These are phyloP conservation scores for Atrichornis clamosus DNA, from an alignment of 2,113 vertebrate genomes.

Conservation along the genomic window DNA sequence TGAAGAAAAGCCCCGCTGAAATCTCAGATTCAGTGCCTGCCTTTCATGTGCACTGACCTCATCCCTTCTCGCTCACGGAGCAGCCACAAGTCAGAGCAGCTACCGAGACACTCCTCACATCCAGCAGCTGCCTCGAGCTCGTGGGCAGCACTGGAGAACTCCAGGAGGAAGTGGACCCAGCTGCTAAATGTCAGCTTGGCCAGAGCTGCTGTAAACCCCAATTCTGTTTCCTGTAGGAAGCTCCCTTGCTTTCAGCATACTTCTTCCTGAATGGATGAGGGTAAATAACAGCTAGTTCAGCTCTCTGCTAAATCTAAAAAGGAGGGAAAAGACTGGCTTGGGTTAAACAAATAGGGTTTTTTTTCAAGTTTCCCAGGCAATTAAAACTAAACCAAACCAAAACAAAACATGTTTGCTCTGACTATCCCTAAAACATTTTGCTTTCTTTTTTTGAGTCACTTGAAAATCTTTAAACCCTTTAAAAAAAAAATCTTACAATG, in stretches of 20 bases:
- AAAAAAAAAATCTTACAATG: background rate
- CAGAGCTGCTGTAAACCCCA: background rate
- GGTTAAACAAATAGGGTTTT: background rate
- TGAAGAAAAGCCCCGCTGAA: background rate
- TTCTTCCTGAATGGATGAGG: background rate
- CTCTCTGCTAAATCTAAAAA: background rate
- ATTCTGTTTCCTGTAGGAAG: background rate
- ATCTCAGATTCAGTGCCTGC: background rate
- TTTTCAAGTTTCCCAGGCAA: background rate
- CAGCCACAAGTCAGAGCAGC: conserved; percentile 2
- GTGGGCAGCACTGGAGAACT: background rate
- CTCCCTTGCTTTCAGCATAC: background rate
- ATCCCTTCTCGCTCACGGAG: background rate
- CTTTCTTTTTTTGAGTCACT: background rate
- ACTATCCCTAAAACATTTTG: background rate
- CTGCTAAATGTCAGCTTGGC: background rate
- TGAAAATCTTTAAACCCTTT: background rate
- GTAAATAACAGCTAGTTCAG: background rate
- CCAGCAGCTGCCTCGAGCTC: background rate
- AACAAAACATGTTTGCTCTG: background rate
- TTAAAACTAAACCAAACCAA: background rate
- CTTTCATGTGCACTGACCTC: conserved; percentile 16
- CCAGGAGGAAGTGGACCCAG: background rate
- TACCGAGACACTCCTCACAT: background rate
- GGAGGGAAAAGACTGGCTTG: background rate